Evolutionary conservation across 2,888 invertebrate genomes (phyloP), one percentile per base, ranked within the genome.

Genomic region (Azorinus chamasolen): DNA sequence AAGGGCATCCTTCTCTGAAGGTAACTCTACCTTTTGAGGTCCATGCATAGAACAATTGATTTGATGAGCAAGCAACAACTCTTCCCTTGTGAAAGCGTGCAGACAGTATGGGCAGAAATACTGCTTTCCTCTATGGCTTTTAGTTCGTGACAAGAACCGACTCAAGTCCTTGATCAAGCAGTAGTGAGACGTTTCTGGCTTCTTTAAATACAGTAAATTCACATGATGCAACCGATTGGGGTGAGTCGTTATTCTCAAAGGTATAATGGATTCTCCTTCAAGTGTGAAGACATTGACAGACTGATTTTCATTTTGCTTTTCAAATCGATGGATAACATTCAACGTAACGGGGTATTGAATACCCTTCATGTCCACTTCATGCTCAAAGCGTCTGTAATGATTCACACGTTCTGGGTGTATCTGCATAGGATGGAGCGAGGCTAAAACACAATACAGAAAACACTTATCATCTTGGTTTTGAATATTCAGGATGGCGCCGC

Each of bases 151-250:
- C 20, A 81, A 53, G 51, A 81, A 81, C 0, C 75, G 27, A 41
- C 75, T 75, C 8, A 81, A 55, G 43, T 81, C 48, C 20, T 25
- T 78, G 37, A 78, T 81, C 43, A 81, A 63, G 59, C 74, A 74
- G 41, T 74, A 81, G 51, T 78, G 81, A 3, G 72, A 53, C 1
- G 37, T 62, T 43, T 65, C 50, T 39, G 48, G 57, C 22, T 48
- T 46, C 41, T 32, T 72, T 55, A 78, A 58, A 50, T 46, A 78
- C 25, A 82, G 25, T 58, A 78, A 73, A 59, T 78, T 59, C 2
- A 82, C 61, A 32, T 82, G 76, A 51, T 70, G 75, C 1, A 55
- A 32, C 14, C 64, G 51, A 14, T 50, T 39, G 18, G 18, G 16
- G 10, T 57, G 51, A n/a, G 65, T 48, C 5, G 75, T 72, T 16